These are phyloP conservation scores for Nansenia antarctica DNA, from an alignment of 2,113 vertebrate species.

Conservation along the genomic window DNA sequence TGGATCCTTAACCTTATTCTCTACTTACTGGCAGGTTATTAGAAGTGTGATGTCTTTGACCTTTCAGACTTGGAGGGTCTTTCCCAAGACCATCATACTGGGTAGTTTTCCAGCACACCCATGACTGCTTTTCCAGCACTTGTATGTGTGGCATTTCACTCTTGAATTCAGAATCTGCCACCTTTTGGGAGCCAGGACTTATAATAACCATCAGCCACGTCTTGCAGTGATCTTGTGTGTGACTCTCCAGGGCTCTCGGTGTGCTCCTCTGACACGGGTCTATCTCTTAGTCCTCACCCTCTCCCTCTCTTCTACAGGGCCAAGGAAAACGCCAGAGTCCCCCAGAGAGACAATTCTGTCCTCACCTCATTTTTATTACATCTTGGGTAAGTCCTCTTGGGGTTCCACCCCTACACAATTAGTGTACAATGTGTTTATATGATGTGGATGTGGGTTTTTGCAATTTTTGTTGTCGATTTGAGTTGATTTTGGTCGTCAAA, in stretches of 20 bases:
- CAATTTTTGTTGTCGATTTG: too few relatives aligned
- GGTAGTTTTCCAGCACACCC: constrained; percentile 34
- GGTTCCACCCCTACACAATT: neutral
- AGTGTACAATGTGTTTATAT: neutral
- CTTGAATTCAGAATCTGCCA: constrained; percentile 65
- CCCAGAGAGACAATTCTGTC: neutral
- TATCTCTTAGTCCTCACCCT: neutral
- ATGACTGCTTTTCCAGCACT: constrained; percentile 40
- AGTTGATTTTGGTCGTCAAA: too few relatives aligned
- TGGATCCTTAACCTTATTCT: neutral
- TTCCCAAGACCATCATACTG: neutral
- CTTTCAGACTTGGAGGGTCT: constrained; percentile 8
- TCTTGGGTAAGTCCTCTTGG: neutral
- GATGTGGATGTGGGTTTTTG: too few relatives aligned
- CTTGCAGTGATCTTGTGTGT: neutral
- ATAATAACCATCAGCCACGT: constrained; percentile 43
- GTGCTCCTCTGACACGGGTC: neutral
- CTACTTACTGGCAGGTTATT: constrained; percentile 21
- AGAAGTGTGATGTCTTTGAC: constrained; percentile 47
- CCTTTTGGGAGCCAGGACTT: constrained; percentile 39
- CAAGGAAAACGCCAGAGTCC: neutral
- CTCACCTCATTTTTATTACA: neutral
- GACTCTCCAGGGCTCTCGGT: neutral
- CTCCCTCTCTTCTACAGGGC: neutral
- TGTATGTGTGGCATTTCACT: constrained; percentile 69